Base-by-base conservation (phyloP, 2,888 invertebrate species). In the Eupeodes latifasciatus region DNA sequence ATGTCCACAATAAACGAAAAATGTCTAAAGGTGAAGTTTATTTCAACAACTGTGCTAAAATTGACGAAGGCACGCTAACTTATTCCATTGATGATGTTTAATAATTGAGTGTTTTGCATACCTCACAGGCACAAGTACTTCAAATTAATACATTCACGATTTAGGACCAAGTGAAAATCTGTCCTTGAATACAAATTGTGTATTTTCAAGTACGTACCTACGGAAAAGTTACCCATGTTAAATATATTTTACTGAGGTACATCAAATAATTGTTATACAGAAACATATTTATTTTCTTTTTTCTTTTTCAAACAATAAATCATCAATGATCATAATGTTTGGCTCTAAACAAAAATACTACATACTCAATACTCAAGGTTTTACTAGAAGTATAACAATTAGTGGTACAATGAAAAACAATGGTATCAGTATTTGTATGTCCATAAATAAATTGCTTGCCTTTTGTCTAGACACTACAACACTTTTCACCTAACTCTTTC, bases 61-160 rank as follows among this genome's bases (percentile, higher is more conserved):
- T 64, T 64, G 44, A 47, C 47, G 19, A 44, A 64, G 19, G 11
- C 14, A 64, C 19, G 47, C 47, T 64, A 64, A 64, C 44, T 12
- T 12, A 47, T 12, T 40, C 11, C 14, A 40, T n/a, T 55, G 5
- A 55, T 19, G 19, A 11, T 55, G 19, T 55, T 55, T 55, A 19
- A 16, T 16, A 53, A 2, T 16, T 16, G 16, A 16, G 9, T 59
- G 34, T 10, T 40, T 40, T 40, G 14, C 16, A 40, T 9, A 55
- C 0, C 55, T 19, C 11, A 5, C 5, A 10, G 11, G 11, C 5
- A 2, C 2, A 27, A 11, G 55, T 19, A 19, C n/a, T n/a, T 55
- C 19, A 55, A 55, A 55, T 55, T 19, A 55, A 1, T 11, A 2
- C 16, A 16, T 4, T 19, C 2, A 55, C 11, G 19, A 55, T 55